A percentile compares a stretch with the other conserved stretches of the same genome.
Evolutionary conservation across 2,797 vertebrate species (phyloP).

Genomic region (Oryzias sinensis): DNA sequence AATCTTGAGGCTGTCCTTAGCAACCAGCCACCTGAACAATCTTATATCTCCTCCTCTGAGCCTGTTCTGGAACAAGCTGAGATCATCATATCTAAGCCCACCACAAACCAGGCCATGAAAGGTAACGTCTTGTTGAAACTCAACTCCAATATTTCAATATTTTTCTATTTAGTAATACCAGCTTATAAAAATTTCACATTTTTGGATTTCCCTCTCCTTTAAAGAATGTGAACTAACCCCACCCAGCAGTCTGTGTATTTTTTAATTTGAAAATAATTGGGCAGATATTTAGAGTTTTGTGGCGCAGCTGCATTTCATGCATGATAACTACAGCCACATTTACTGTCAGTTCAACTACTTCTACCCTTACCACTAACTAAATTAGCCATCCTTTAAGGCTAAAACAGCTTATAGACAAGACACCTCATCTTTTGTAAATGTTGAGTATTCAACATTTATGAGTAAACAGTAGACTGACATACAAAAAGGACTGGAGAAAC

Average conservation of each 20-base stretch:
- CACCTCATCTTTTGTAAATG: no score
- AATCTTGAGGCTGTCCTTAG: slow-evolving; percentile 33
- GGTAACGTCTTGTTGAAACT: slow-evolving; percentile 50
- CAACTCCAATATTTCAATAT: neutral
- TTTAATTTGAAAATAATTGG: neutral
- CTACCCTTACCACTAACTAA: no score
- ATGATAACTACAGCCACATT: no score
- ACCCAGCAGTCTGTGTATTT: neutral
- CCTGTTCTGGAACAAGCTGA: slow-evolving; percentile 76
- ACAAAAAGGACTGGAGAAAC: no score
- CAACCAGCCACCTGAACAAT: slow-evolving; percentile 27
- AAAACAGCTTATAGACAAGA: no score
- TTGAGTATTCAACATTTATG: no score
- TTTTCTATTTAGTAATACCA: neutral
- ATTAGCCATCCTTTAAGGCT: no score
- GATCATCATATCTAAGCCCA: slow-evolving; percentile 71
- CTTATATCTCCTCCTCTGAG: slow-evolving; percentile 55
- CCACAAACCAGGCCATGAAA: slow-evolving; percentile 82
- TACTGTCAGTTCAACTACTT: no score
- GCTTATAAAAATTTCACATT: neutral
- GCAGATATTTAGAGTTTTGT: no score
- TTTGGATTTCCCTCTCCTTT: neutral
- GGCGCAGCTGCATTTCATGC: no score
- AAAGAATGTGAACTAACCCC: neutral
- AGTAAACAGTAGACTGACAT: no score